Conservation (phyloP, 2,797 vertebrate genomes). For the Acrocephalus scirpaceus region DNA sequence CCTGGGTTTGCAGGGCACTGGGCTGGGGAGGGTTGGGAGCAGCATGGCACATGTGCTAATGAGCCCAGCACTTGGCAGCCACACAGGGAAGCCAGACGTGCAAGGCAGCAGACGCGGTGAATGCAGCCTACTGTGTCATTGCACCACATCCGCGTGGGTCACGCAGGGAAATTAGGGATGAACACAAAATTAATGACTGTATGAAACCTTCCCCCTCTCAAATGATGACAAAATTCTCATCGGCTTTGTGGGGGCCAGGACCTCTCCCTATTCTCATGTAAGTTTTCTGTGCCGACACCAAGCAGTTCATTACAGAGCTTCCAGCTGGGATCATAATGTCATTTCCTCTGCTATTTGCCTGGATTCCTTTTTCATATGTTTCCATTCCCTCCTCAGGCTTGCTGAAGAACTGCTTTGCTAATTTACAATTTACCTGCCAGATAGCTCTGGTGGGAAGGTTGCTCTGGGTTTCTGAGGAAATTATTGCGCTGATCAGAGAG, state of each 20-base stretch:
- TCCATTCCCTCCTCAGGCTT: background rate
- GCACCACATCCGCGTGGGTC: background rate
- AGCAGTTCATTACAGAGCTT: background rate
- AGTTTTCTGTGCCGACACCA: background rate
- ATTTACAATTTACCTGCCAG: background rate
- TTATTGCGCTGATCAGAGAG: fast-evolving
- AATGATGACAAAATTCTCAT: background rate
- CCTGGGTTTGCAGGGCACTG: background rate
- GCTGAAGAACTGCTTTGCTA: background rate
- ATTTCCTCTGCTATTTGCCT: conserved; percentile 52
- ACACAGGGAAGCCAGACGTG: background rate
- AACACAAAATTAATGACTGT: background rate
- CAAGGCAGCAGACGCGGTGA: background rate
- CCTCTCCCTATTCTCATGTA: background rate
- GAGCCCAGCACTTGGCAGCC: background rate
- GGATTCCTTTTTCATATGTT: conserved; percentile 23
- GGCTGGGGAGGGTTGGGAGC: background rate
- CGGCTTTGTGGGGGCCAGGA: background rate
- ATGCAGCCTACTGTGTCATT: background rate
- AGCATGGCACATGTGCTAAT: background rate
- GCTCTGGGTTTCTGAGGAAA: background rate
- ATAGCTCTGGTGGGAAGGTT: background rate
- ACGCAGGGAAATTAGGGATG: background rate
- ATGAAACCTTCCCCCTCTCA: background rate
- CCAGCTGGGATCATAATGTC: conserved; percentile 43